phyloP scores from a whole-genome alignment of 2,888 invertebrate species.

The Punctoribates punctum region DNA sequence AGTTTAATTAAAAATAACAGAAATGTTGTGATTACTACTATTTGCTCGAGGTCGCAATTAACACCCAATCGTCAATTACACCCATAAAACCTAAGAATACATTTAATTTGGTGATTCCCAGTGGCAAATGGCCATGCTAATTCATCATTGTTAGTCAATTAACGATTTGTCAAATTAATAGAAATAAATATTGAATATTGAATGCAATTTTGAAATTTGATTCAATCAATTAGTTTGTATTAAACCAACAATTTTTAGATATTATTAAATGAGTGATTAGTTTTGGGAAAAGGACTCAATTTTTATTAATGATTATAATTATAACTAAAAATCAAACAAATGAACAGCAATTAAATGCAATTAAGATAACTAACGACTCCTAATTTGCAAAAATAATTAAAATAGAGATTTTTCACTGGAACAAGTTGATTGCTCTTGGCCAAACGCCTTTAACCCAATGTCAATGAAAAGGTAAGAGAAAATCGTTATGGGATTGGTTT shows the following conservation, averaged over 20 bases:
- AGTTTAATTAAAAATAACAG: too few species aligned
- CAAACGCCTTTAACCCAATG: too few species aligned
- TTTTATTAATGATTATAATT: not conserved
- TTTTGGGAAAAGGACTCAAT: not conserved
- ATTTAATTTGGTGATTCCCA: not conserved
- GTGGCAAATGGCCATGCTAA: not conserved
- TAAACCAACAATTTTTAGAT: not conserved
- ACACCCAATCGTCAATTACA: too few species aligned
- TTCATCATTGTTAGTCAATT: not conserved
- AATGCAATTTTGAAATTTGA: not conserved
- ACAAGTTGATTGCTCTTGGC: too few species aligned
- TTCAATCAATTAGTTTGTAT: not conserved
- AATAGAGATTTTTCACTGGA: too few species aligned
- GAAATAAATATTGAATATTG: not conserved
- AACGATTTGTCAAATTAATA: not conserved
- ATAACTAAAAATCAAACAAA: not conserved
- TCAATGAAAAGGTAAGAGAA: too few species aligned
- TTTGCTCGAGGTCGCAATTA: too few species aligned
- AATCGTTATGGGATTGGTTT: too few species aligned
- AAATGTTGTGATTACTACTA: too few species aligned
- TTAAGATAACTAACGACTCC: too few species aligned
- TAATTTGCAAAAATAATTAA: too few species aligned
- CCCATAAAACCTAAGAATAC: too few species aligned
- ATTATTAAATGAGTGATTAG: not conserved
- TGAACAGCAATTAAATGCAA: not conserved